A percentile compares a stretch with the other conserved stretches of the same genome.
phyloP scores from a whole-genome alignment of 2,888 invertebrate genomes.

The Nebria salina region DNA sequence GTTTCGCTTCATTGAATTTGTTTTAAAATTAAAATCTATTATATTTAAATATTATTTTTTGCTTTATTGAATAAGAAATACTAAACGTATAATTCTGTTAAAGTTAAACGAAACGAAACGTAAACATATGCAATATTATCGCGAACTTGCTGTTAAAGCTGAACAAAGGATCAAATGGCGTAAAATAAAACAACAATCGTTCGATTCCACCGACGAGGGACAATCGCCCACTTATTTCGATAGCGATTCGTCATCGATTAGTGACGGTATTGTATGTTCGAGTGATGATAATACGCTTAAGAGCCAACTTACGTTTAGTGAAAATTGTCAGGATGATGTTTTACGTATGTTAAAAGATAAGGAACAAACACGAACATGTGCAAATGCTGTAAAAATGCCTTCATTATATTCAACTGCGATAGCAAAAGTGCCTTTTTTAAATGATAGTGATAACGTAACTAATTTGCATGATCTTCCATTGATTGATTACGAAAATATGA shows the following conservation, averaged over 20 bases:
- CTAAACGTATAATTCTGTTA: constrained; percentile 19
- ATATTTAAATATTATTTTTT: too few species aligned
- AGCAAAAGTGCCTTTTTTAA: constrained; percentile 47
- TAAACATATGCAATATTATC: constrained; percentile 74
- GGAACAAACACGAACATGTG: not conserved
- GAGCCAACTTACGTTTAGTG: constrained; percentile 21
- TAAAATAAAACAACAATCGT: constrained; percentile 56
- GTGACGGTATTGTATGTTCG: constrained; percentile 15
- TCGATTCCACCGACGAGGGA: not conserved
- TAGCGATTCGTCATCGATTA: constrained; percentile 19
- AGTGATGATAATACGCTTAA: constrained; percentile 25
- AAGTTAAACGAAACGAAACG: constrained; percentile 74
- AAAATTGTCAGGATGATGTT: constrained; percentile 24
- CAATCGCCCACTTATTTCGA: constrained; percentile 6
- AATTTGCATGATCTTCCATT: constrained; percentile 4
- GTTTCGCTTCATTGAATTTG: too few species aligned
- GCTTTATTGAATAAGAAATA: not conserved
- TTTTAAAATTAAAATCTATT: too few species aligned
- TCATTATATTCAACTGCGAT: constrained; percentile 34
- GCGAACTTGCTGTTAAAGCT: constrained; percentile 71
- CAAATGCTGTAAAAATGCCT: constrained; percentile 25
- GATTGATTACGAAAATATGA: not conserved
- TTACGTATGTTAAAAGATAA: constrained; percentile 33
- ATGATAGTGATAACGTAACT: constrained; percentile 43
- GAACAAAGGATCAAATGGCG: constrained; percentile 69